Base-by-base conservation (phyloP, 2,888 invertebrate genomes). In the Cinara cedri region DNA sequence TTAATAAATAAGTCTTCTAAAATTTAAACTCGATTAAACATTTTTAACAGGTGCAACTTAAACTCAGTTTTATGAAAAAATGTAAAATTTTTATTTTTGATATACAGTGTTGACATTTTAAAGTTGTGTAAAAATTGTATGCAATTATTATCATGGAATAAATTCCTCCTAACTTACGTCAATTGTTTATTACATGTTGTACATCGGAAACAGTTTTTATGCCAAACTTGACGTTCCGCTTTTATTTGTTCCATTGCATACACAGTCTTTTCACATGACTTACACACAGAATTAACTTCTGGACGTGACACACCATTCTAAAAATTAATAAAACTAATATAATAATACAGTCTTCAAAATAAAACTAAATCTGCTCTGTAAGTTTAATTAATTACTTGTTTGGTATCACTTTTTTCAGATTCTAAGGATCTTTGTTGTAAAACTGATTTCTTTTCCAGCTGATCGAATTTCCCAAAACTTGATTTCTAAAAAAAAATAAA, bases 191-290 rank as follows among this genome's bases (percentile, higher is more conserved):
- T 91, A 88, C 98, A 98, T 87, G 96, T 95, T 81, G 90, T 89
- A 86, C 97, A 98, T 84, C 95, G 89, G 89, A 98, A 96, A 88
- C 98, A 98, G 86, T 93, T 93, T 87, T 94, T 96, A 87, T 98
- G 98, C 92, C 95, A 98, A 83, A 93, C 90, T 72, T 91, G 88
- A 84, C 92, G 91, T 87, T 96, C 97, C 0, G 96, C 95, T 87
- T 96, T 96, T 83, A 97, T 90, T 84, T 95, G 92, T 87, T 98
- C 98, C 97, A 98, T 97, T 86, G 95, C 96, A 87, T 95, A 98
- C 75, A 97, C 97, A 81, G 93, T 91, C 86, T 96, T 94, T 82
- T 90, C 88, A 86, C 97, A 98, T 83, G 92, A 90, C 84, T 91
- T 92, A 86, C 97, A 97, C 89, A 72, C 13, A 24, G 70, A 72